These are phyloP conservation scores for Xenotilapia longispinis DNA, from an alignment of 2,113 vertebrate genomes.

Conservation along the genomic window DNA sequence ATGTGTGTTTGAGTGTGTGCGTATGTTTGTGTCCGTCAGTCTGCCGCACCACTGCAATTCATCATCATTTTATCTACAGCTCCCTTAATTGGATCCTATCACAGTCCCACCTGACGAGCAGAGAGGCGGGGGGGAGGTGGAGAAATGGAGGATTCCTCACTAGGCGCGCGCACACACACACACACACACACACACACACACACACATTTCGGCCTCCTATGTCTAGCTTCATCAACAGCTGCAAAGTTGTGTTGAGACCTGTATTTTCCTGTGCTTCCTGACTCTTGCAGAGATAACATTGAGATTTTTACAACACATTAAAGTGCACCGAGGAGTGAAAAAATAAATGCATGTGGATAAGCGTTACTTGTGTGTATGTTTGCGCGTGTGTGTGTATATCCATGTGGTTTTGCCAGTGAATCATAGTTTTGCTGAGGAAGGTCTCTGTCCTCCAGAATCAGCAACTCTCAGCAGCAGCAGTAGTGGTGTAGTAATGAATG, in stretches of 20 bases:
- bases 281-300: neutral
- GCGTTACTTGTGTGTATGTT: neutral
- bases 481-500: slow-evolving; percentile 13
- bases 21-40: slow-evolving; percentile 50
- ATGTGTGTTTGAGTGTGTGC: neutral
- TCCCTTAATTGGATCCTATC: slow-evolving; percentile 86
- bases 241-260: neutral
- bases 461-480: neutral
- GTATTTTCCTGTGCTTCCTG: neutral
- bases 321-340: neutral
- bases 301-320: neutral
- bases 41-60: slow-evolving; percentile 73
- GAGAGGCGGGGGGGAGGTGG: neutral
- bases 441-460: slow-evolving; percentile 26
- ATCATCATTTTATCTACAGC: slow-evolving; percentile 85
- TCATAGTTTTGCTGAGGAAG: slow-evolving; percentile 29
- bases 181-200: neutral
- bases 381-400: neutral
- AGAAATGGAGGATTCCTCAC: neutral
- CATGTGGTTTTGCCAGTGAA: neutral
- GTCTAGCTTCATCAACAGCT: neutral
- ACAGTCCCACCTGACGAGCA: slow-evolving; percentile 70
- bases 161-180: neutral
- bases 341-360: neutral
- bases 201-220: neutral